Percentiles rank a stretch among this genome's conserved stretches.
Evolutionary conservation across 1,140 invertebrate species (phyloP).

Genomic region (Brachionus manjavacas): DNA sequence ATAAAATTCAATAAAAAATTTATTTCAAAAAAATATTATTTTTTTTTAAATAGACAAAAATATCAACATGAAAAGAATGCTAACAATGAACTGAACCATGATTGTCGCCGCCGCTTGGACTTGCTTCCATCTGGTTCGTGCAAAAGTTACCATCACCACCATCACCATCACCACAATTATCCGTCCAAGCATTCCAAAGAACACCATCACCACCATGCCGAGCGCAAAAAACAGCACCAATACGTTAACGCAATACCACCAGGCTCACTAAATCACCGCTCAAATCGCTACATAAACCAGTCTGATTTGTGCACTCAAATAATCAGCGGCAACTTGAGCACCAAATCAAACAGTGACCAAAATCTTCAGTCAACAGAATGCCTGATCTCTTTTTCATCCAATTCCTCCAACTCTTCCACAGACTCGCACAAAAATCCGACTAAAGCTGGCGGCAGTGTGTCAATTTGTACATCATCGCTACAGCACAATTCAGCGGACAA

Average conservation of each 20-base stretch:
- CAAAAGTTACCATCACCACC: slow-evolving; percentile 8
- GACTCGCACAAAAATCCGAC: not conserved
- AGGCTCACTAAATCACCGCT: not conserved
- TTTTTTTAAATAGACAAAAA: not conserved
- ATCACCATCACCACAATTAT: slow-evolving; percentile 29
- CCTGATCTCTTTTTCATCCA: slow-evolving; percentile 5
- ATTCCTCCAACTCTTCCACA: not conserved
- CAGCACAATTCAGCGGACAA: slow-evolving; percentile 15
- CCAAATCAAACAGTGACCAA: not conserved
- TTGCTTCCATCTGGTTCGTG: not conserved
- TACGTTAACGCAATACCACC: slow-evolving; percentile 28
- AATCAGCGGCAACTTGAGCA: slow-evolving; percentile 23
- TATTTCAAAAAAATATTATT: not conserved
- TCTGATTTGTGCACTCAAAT: slow-evolving; percentile 36
- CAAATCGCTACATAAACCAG: slow-evolving; percentile 21
- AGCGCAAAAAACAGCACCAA: slow-evolving; percentile 27
- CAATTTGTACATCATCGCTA: not conserved
- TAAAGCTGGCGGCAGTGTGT: not conserved
- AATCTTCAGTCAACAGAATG: not conserved
- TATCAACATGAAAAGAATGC: slow-evolving; percentile 16
- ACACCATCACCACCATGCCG: slow-evolving; percentile 22
- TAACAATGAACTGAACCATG: not conserved
- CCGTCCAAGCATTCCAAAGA: slow-evolving; percentile 5
- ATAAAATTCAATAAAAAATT: too few species aligned
- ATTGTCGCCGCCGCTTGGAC: not conserved